Conservation (phyloP, 2,113 vertebrate genomes). For the Aythya baeri region DNA sequence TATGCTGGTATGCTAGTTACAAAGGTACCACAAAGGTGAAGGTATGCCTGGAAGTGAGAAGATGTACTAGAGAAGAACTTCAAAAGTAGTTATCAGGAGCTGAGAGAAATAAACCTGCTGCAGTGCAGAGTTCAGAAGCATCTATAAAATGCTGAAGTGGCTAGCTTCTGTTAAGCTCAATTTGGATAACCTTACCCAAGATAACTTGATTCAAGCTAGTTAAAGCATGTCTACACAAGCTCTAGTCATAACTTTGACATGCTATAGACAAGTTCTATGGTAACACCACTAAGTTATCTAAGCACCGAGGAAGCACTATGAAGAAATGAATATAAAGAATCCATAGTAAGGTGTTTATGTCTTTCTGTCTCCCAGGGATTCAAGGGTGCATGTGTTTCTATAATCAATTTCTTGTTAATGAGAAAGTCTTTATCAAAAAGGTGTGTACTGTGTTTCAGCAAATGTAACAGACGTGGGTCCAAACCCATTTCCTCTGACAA, state of each 20-base stretch:
- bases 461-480: background rate
- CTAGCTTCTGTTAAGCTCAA: background rate
- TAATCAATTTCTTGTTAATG: constrained; percentile 18
- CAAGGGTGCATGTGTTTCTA: background rate
- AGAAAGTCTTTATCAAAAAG: constrained; percentile 45
- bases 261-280: background rate
- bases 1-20: background rate
- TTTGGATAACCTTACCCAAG: background rate
- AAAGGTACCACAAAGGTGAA: background rate
- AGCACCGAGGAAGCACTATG: background rate
- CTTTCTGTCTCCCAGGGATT: background rate
- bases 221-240: background rate
- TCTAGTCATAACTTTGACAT: background rate
- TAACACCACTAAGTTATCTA: background rate
- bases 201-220: background rate
- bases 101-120: background rate
- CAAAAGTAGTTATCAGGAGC: background rate
- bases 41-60: background rate
- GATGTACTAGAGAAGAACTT: background rate
- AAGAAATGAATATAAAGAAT: background rate
- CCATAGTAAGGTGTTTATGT: background rate
- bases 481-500: constrained; percentile 22
- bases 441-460: constrained; percentile 1
- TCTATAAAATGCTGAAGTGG: background rate
- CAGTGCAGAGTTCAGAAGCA: background rate